These are phyloP conservation scores for Amblyopsis hoosieri DNA, from an alignment of 2,797 vertebrate genomes.

Conservation along the genomic window DNA sequence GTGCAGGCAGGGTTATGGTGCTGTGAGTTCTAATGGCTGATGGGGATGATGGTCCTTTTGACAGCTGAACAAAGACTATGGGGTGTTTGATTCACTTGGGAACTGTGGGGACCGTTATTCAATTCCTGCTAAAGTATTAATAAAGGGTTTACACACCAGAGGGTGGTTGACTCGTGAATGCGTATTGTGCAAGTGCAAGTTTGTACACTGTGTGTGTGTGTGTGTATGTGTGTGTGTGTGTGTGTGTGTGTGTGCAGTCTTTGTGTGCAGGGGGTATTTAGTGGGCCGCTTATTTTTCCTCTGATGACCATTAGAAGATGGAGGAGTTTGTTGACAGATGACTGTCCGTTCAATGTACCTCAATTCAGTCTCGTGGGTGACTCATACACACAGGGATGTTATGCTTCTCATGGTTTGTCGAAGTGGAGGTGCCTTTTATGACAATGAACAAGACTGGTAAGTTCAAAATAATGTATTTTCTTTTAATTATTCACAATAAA, in stretches of 20 bases:
- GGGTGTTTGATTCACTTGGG: slow-evolving; percentile 73
- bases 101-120: slow-evolving; percentile 70
- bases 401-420: slow-evolving; percentile 20
- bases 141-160: slow-evolving; percentile 69
- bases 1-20: slow-evolving; percentile 46
- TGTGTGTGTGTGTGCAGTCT: slow-evolving; percentile 9
- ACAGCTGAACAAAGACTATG: slow-evolving; percentile 66
- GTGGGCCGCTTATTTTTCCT: slow-evolving; percentile 60
- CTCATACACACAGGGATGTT: slow-evolving; percentile 20
- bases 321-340: slow-evolving; percentile 50
- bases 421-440: neutral
- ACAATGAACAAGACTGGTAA: slow-evolving; percentile 39
- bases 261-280: slow-evolving; percentile 36
- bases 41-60: slow-evolving; percentile 46
- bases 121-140: slow-evolving; percentile 83
- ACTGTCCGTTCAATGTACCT: slow-evolving; percentile 44
- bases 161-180: slow-evolving; percentile 50
- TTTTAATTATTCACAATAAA: neutral
- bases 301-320: slow-evolving; percentile 33
- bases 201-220: slow-evolving; percentile 17
- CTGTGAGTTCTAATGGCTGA: slow-evolving; percentile 46
- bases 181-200: slow-evolving; percentile 46
- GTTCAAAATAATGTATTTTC: slow-evolving; percentile 11
- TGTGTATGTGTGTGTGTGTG: slow-evolving; percentile 10
- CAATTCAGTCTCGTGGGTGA: slow-evolving; percentile 19